A percentile compares a stretch with the other conserved stretches of the same genome.
These are phyloP conservation scores for Mythimna loreyi DNA, from an alignment of 2,888 invertebrate genomes.

Conservation along the genomic window DNA sequence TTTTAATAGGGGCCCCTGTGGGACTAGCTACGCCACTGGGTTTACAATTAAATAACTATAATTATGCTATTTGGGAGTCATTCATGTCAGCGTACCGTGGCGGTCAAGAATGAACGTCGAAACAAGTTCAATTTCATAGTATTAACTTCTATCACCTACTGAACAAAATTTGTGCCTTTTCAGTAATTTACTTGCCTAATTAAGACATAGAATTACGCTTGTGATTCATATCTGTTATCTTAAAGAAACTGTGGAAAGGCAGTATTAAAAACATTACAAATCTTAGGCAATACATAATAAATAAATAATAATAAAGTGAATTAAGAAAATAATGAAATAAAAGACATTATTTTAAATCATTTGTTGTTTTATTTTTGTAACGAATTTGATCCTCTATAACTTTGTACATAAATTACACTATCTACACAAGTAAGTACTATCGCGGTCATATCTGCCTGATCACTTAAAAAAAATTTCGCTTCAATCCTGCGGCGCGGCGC, in stretches of 20 bases:
- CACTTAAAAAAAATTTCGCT: no score
- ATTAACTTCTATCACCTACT: slow-evolving; percentile 47
- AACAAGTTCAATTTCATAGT: slow-evolving; percentile 48
- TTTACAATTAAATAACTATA: no score
- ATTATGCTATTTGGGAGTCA: not conserved
- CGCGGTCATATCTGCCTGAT: no score
- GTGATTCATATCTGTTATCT: slow-evolving; percentile 63
- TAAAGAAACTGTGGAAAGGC: slow-evolving; percentile 71
- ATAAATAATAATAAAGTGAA: slow-evolving; percentile 68
- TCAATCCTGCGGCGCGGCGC: no score
- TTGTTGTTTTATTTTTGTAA: slow-evolving; percentile 77
- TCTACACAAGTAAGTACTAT: slow-evolving; percentile 38
- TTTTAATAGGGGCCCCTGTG: no score
- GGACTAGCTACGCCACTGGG: no score
- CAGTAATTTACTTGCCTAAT: slow-evolving; percentile 56
- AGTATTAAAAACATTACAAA: slow-evolving; percentile 79
- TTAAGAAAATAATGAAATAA: slow-evolving; percentile 86
- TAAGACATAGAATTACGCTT: slow-evolving; percentile 63
- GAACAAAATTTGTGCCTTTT: slow-evolving; percentile 70
- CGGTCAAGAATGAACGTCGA: not conserved
- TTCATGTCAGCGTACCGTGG: slow-evolving; percentile 6
- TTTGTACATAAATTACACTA: slow-evolving; percentile 56
- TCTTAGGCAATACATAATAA: slow-evolving; percentile 78
- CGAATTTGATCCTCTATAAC: slow-evolving; percentile 56
- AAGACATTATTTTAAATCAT: slow-evolving; percentile 90